Conservation (phyloP, 1,140 invertebrate genomes). For the Episyrphus balteatus region DNA sequence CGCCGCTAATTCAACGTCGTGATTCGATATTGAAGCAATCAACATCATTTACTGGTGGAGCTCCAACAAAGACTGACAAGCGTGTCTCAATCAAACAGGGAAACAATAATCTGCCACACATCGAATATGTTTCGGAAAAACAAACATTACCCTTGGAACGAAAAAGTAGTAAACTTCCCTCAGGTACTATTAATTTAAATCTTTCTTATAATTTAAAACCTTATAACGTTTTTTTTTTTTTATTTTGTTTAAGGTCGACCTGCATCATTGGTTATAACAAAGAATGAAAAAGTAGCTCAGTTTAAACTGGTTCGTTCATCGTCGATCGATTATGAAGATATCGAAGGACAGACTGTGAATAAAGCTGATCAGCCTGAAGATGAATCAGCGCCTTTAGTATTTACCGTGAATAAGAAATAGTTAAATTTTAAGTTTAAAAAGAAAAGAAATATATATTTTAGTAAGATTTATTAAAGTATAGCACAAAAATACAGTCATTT, state of each 20-base stretch:
- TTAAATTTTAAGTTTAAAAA: too few relatives aligned
- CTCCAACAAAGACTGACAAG: constrained; percentile 23
- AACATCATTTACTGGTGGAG: constrained; percentile 11
- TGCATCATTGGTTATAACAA: constrained; percentile 32
- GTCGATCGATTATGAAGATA: constrained; percentile 34
- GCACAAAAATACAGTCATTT: too few relatives aligned
- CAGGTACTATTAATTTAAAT: constrained; percentile 10
- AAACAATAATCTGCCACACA: constrained; percentile 13
- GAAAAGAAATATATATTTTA: too few relatives aligned
- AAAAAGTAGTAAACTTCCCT: constrained; percentile 14
- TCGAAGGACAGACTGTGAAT: constrained; percentile 26
- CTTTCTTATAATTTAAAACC: neutral
- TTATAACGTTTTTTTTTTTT: neutral
- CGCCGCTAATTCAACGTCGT: constrained; percentile 20
- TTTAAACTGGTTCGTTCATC: constrained; percentile 32
- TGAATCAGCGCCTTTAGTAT: constrained; percentile 34
- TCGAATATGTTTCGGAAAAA: constrained; percentile 31
- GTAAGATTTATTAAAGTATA: too few relatives aligned
- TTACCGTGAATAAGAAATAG: constrained; percentile 34
- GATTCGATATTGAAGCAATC: constrained; percentile 34
- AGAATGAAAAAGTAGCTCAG: constrained; percentile 22
- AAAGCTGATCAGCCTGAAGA: constrained; percentile 28
- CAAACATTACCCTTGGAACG: neutral
- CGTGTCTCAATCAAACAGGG: constrained; percentile 30
- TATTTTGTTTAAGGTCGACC: constrained; percentile 17